phyloP scores from a whole-genome alignment of 2,797 vertebrate species.

The Alfaro cultratus region DNA sequence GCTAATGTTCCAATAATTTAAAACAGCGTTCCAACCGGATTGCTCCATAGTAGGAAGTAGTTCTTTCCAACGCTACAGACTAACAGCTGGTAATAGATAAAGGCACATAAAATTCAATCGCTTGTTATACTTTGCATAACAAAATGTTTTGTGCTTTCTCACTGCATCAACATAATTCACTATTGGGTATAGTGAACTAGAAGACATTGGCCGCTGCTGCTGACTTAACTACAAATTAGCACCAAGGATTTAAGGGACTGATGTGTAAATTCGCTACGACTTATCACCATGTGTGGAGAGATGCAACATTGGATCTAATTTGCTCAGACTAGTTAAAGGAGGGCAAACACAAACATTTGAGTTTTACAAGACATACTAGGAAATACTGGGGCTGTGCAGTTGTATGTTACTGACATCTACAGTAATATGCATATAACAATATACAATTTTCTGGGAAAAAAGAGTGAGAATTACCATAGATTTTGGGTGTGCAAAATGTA shows the following conservation, averaged over 20 bases:
- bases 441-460: neutral
- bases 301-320: slow-evolving; percentile 35
- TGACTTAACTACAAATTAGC: slow-evolving; percentile 61
- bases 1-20: slow-evolving; percentile 18
- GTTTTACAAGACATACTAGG: neutral
- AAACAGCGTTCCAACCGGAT: slow-evolving; percentile 14
- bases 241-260: slow-evolving; percentile 62
- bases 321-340: slow-evolving; percentile 24
- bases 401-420: neutral
- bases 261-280: slow-evolving; percentile 75
- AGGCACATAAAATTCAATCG: neutral
- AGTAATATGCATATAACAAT: neutral
- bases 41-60: slow-evolving; percentile 27
- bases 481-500: neutral
- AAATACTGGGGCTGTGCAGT: neutral
- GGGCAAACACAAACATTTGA: slow-evolving; percentile 28
- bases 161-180: slow-evolving; percentile 17
- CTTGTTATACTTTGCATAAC: slow-evolving; percentile 5
- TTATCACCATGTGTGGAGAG: slow-evolving; percentile 67
- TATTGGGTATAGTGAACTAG: slow-evolving; percentile 31
- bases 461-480: neutral
- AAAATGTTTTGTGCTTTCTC: slow-evolving; percentile 12
- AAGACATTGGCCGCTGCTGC: slow-evolving; percentile 40
- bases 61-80: slow-evolving; percentile 33
- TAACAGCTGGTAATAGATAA: slow-evolving; percentile 33